Conservation (phyloP, 1,140 invertebrate genomes). For the Magallana ariakensis region DNA sequence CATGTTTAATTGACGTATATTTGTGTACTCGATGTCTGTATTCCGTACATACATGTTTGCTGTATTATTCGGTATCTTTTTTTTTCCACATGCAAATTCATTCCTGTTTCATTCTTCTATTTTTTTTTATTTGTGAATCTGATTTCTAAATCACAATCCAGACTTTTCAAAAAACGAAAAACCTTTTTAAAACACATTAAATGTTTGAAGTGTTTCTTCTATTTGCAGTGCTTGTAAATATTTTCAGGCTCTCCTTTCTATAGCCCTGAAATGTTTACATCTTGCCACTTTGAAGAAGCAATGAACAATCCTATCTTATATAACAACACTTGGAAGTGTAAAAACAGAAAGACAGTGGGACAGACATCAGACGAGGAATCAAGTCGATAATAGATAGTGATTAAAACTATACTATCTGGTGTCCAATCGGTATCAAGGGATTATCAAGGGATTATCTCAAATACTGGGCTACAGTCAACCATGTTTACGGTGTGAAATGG, state of each 20-base stretch:
- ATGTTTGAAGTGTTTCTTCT: too few species aligned
- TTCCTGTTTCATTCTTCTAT: too few species aligned
- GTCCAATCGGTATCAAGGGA: not conserved
- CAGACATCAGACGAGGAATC: constrained; percentile 6
- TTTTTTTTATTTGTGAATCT: too few species aligned
- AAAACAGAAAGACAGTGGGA: not conserved
- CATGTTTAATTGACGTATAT: not conserved
- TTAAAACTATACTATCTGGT: not conserved
- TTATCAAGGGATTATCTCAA: not conserved
- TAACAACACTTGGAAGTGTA: not conserved
- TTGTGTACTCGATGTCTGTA: not conserved
- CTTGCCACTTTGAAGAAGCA: not conserved
- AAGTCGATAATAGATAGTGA: constrained; percentile 5
- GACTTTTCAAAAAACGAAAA: too few species aligned
- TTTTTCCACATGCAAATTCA: too few species aligned
- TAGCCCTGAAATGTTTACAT: not conserved
- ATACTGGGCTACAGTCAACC: not conserved
- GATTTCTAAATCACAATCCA: too few species aligned
- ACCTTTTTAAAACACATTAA: too few species aligned
- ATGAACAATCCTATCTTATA: not conserved
- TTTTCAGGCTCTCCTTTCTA: too few species aligned
- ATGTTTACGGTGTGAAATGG: not conserved
- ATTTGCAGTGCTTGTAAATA: too few species aligned
- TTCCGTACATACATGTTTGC: not conserved
- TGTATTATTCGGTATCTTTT: too few species aligned